Conservation (phyloP, 2,888 invertebrate species). For the Cephus runcator region DNA sequence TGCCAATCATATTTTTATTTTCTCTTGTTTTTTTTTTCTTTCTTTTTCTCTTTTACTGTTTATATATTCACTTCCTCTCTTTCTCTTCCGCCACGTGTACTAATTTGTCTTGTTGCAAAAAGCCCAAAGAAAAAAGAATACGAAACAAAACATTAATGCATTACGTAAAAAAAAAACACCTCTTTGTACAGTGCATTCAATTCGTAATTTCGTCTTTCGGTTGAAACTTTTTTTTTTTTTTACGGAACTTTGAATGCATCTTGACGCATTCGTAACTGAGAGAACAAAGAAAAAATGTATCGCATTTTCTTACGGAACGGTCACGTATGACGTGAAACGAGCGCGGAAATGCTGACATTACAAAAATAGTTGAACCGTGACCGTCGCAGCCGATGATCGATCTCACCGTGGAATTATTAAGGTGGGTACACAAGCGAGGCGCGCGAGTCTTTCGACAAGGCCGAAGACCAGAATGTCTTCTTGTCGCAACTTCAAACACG, state of each 20-base stretch:
- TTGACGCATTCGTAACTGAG: neutral
- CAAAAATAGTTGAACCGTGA: slow-evolving; percentile 47
- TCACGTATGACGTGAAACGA: neutral
- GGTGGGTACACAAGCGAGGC: neutral
- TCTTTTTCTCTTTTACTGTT: neutral
- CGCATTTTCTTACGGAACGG: neutral
- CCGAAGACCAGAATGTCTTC: neutral
- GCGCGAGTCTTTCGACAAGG: neutral
- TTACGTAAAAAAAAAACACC: too few species aligned
- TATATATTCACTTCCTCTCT: neutral
- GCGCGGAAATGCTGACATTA: slow-evolving; percentile 35
- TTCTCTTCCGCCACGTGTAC: neutral
- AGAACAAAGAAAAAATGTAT: neutral
- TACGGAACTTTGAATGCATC: neutral
- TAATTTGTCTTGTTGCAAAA: neutral
- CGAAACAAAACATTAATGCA: too few species aligned
- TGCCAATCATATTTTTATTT: neutral
- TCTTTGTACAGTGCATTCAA: neutral
- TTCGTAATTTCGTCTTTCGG: too few species aligned
- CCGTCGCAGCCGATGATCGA: slow-evolving; percentile 43
- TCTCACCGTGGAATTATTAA: slow-evolving; percentile 46
- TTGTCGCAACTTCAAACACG: neutral
- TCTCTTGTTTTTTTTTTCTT: neutral
- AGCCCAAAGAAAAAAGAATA: too few species aligned
- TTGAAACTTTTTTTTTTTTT: too few species aligned